phyloP scores from a whole-genome alignment of 2,113 vertebrate species.

The Poecilia latipinna region DNA sequence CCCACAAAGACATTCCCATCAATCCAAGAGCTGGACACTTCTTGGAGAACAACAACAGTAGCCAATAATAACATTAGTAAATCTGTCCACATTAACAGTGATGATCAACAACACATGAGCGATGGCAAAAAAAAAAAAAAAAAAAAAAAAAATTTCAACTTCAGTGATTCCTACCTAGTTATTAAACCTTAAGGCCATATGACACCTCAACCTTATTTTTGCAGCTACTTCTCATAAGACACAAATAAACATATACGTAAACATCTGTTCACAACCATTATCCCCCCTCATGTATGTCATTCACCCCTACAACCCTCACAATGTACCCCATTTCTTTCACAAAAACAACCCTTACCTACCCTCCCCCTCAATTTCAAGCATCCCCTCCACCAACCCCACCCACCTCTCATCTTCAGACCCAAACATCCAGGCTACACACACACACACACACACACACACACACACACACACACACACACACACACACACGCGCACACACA shows the following conservation, averaged over 20 bases:
- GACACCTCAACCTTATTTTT: conserved; percentile 43
- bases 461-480: conserved; percentile 62
- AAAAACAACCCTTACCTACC: conserved; percentile 65
- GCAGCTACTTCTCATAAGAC: conserved; percentile 28
- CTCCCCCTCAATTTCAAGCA: conserved; percentile 59
- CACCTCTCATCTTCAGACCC: conserved; percentile 38
- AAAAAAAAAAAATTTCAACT: neutral
- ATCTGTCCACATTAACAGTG: conserved; percentile 13
- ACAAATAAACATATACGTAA: conserved; percentile 43
- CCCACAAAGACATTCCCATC: conserved; percentile 57
- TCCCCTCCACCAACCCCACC: conserved; percentile 38
- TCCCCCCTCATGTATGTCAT: conserved; percentile 72
- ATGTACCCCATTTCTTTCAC: conserved; percentile 67
- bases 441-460: conserved; percentile 42
- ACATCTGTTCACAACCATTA: conserved; percentile 76
- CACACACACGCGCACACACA: conserved; percentile 48
- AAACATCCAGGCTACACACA: conserved; percentile 68
- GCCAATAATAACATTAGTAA: conserved; percentile 22
- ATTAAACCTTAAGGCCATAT: conserved; percentile 37
- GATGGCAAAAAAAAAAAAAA: neutral
- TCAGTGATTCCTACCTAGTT: neutral
- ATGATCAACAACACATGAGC: neutral
- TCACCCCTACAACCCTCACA: conserved; percentile 50
- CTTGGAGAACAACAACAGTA: conserved; percentile 24
- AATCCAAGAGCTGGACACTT: conserved; percentile 40